Evolutionary conservation across 2,888 invertebrate genomes (phyloP).

Genomic region (Dryobotodes eremita): DNA sequence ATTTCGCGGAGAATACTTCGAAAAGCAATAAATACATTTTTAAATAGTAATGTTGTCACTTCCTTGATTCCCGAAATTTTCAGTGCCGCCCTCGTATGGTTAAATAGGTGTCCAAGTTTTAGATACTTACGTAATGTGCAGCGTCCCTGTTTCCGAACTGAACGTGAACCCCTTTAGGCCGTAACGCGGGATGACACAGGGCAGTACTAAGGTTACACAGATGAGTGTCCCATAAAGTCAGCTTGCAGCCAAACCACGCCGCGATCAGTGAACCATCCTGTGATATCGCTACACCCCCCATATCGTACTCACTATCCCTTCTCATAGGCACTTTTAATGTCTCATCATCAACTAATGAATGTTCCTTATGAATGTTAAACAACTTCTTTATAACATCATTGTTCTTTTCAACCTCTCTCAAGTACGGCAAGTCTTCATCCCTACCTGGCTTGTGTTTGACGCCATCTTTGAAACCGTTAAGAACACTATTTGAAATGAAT

Average conservation of each 20-base stretch:
- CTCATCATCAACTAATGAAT: conserved; percentile 65
- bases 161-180: conserved; percentile 85
- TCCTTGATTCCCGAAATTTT: no score
- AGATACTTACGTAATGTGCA: conserved; percentile 86
- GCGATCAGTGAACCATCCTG: conserved; percentile 89
- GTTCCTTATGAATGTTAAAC: conserved; percentile 82
- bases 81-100: no score
- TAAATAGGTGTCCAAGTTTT: no score
- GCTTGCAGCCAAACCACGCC: conserved; percentile 88
- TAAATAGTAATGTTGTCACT: no score
- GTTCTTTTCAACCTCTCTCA: conserved; percentile 67
- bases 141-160: conserved; percentile 86
- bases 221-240: conserved; percentile 88
- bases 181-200: conserved; percentile 84
- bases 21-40: no score
- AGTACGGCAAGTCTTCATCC: conserved; percentile 74
- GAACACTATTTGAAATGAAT: conserved; percentile 78
- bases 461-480: conserved; percentile 81
- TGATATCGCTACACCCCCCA: conserved; percentile 87
- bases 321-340: conserved; percentile 67
- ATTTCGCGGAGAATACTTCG: no score
- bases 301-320: conserved; percentile 75
- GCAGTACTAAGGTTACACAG: conserved; percentile 83
- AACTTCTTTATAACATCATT: conserved; percentile 81
- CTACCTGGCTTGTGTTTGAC: conserved; percentile 64